A percentile compares a stretch with the other conserved stretches of the same genome.
Conservation (phyloP, 2,797 vertebrate genomes). For the Amblyraja radiata region DNA sequence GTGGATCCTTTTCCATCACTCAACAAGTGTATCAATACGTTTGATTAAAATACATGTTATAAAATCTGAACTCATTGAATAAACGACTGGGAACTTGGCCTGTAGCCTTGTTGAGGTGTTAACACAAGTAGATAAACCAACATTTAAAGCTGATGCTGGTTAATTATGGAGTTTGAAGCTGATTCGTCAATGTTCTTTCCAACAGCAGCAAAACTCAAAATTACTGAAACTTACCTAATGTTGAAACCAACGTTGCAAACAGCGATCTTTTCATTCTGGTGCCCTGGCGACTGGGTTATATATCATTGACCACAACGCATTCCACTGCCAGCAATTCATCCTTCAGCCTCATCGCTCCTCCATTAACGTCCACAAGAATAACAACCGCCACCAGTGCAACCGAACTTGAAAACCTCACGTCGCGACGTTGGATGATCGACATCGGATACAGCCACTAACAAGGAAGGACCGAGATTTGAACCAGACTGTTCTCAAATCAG, state of each 20-base stretch:
- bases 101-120: not conserved
- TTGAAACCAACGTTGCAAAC: not conserved
- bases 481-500: not conserved
- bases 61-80: not conserved
- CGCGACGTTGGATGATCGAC: not conserved
- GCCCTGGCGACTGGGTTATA: not conserved
- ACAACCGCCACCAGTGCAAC: not conserved
- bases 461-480: not conserved
- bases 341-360: not conserved
- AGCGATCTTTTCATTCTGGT: not conserved
- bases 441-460: not conserved
- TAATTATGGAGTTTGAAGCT: not conserved
- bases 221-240: constrained; percentile 15
- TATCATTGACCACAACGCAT: not conserved
- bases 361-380: not conserved
- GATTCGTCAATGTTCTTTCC: not conserved
- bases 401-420: not conserved
- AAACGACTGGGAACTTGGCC: not conserved
- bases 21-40: not conserved
- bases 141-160: not conserved
- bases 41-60: not conserved
- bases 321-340: not conserved
- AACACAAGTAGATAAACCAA: not conserved
- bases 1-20: not conserved
- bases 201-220: not conserved